Evolutionary conservation across 1,140 invertebrate genomes (phyloP).

Genomic region (Maniola jurtina): DNA sequence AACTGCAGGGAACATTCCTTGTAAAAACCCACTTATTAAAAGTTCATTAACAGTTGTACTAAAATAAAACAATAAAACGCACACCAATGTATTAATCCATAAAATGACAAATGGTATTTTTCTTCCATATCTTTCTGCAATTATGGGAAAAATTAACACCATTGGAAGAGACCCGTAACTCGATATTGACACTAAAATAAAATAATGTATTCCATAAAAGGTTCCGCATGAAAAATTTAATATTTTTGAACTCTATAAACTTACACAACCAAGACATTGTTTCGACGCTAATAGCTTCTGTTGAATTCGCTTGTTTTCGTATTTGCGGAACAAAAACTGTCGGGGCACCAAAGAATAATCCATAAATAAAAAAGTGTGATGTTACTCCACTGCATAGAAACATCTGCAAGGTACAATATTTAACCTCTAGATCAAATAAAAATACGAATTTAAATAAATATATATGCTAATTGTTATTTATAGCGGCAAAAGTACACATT

Average conservation of each 20-base stretch:
- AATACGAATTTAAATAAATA: too few relatives aligned
- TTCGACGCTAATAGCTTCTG: slow-evolving; percentile 18
- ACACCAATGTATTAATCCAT: slow-evolving; percentile 26
- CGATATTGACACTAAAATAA: slow-evolving; percentile 36
- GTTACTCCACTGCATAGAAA: slow-evolving; percentile 24
- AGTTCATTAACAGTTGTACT: slow-evolving; percentile 33
- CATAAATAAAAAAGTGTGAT: slow-evolving; percentile 27
- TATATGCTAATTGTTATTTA: too few relatives aligned
- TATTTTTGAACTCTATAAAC: not conserved
- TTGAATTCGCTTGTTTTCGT: slow-evolving; percentile 30
- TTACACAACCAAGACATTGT: slow-evolving; percentile 37
- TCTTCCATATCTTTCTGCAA: slow-evolving; percentile 38
- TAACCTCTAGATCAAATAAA: too few relatives aligned
- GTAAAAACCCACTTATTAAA: slow-evolving; percentile 32
- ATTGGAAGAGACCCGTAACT: slow-evolving; percentile 34
- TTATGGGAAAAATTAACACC: slow-evolving; percentile 31
- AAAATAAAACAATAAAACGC: slow-evolving; percentile 35
- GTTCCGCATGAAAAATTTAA: too few relatives aligned
- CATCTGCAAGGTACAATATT: slow-evolving; percentile 8
- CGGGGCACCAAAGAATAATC: slow-evolving; percentile 30
- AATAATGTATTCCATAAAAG: not conserved
- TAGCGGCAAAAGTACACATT: too few relatives aligned
- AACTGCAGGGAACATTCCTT: slow-evolving; percentile 11
- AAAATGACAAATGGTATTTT: slow-evolving; percentile 33
- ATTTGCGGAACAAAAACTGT: slow-evolving; percentile 35